A percentile compares a stretch with the other conserved stretches of the same genome.
These are phyloP conservation scores for Dermochelys coriacea DNA, from an alignment of 2,797 vertebrate genomes.

Conservation along the genomic window DNA sequence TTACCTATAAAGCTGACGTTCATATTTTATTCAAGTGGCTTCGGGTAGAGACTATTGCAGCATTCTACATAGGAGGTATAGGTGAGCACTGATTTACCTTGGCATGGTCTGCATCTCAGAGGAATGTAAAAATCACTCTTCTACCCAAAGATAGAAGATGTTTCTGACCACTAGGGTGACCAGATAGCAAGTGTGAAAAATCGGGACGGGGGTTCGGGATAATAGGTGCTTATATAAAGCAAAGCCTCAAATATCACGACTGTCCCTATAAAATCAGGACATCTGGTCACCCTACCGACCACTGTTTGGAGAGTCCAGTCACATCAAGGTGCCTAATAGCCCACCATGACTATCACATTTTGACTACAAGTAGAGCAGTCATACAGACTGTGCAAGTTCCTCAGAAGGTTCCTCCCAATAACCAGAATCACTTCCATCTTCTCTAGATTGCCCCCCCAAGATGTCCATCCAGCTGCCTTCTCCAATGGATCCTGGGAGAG, in stretches of 20 bases:
- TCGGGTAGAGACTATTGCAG: fast-evolving
- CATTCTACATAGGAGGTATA: not conserved
- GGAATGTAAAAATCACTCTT: not conserved
- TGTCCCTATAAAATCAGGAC: too few species aligned
- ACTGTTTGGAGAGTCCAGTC: not conserved
- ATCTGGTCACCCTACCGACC: too few species aligned
- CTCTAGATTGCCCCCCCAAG: not conserved
- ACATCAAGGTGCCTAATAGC: not conserved
- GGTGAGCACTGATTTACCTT: fast-evolving
- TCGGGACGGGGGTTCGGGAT: too few species aligned
- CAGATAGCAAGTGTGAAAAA: too few species aligned
- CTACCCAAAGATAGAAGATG: not conserved
- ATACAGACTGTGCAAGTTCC: not conserved
- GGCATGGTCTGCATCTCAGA: not conserved
- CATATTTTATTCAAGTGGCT: not conserved
- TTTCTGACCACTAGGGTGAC: too few species aligned
- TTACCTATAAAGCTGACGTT: not conserved
- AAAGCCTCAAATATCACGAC: too few species aligned
- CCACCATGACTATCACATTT: not conserved
- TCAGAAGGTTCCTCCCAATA: not conserved
- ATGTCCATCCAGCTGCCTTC: not conserved
- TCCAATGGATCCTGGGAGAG: not conserved
- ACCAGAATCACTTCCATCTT: not conserved
- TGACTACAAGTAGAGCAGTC: not conserved
- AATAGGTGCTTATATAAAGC: too few species aligned